A percentile compares a stretch with the other conserved stretches of the same genome.
Evolutionary conservation across 2,888 invertebrate species (phyloP).

Genomic region (Siphlonurus alternatus): DNA sequence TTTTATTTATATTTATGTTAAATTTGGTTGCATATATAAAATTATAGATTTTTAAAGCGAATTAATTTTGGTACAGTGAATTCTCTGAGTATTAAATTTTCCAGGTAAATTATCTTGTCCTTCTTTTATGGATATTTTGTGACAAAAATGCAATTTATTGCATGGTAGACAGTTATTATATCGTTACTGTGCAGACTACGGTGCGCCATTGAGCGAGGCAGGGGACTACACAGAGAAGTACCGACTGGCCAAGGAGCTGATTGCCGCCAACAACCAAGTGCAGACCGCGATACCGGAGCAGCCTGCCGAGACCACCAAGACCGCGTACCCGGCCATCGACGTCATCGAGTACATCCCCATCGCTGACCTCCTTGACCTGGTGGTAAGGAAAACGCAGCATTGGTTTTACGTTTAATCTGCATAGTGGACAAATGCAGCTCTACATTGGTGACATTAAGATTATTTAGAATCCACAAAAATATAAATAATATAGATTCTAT

Average conservation of each 20-base stretch:
- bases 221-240: slow-evolving; percentile 36
- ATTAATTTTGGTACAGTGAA: too few species aligned
- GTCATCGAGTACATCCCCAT: slow-evolving; percentile 17
- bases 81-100: too few species aligned
- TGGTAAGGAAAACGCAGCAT: slow-evolving; percentile 12
- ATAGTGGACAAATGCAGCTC: neutral
- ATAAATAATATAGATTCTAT: neutral
- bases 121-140: too few species aligned
- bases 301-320: slow-evolving; percentile 21
- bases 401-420: neutral
- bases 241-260: slow-evolving; percentile 14
- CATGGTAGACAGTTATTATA: too few species aligned
- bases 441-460: neutral
- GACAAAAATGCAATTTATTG: too few species aligned
- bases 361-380: slow-evolving; percentile 17
- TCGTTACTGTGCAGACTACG: slow-evolving; percentile 36
- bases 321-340: slow-evolving; percentile 21
- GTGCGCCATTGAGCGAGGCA: slow-evolving; percentile 33
- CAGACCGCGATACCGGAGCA: slow-evolving; percentile 22
- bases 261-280: slow-evolving; percentile 18
- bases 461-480: neutral
- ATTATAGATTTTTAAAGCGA: too few species aligned
- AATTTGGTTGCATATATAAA: too few species aligned
- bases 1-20: too few species aligned
- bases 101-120: too few species aligned